These are phyloP conservation scores for Euphydryas editha DNA, from an alignment of 2,888 invertebrate species.

Conservation along the genomic window DNA sequence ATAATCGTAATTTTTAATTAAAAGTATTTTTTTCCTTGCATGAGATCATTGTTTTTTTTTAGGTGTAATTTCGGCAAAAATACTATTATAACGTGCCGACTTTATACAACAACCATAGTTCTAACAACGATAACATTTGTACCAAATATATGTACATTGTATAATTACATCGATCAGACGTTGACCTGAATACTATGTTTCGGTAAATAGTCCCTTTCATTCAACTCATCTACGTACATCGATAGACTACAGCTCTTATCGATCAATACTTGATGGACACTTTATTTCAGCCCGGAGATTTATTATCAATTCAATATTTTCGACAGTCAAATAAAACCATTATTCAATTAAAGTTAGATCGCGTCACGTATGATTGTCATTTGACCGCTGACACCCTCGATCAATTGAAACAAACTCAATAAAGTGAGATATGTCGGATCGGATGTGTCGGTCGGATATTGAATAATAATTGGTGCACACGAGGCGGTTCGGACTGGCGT, in stretches of 20 bases:
- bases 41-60: constrained; percentile 12
- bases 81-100: constrained; percentile 16
- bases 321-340: constrained; percentile 62
- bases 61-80: constrained; percentile 7
- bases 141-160: constrained; percentile 47
- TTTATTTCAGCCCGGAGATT: constrained; percentile 36
- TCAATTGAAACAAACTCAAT: constrained; percentile 48
- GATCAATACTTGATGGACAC: constrained; percentile 42
- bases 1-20: background rate
- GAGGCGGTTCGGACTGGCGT: constrained; percentile 56
- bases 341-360: constrained; percentile 68
- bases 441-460: constrained; percentile 57
- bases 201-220: constrained; percentile 41
- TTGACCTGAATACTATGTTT: constrained; percentile 55
- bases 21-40: background rate
- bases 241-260: constrained; percentile 42
- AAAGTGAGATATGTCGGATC: constrained; percentile 48
- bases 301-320: constrained; percentile 57
- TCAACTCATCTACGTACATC: constrained; percentile 26
- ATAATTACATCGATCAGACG: constrained; percentile 49
- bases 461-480: constrained; percentile 82
- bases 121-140: constrained; percentile 53
- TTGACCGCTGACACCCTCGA: constrained; percentile 68
- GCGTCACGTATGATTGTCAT: constrained; percentile 64
- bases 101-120: constrained; percentile 35